Evolutionary conservation across 2,797 vertebrate genomes (phyloP).

Genomic region (Helicolenus hilgendorfi): DNA sequence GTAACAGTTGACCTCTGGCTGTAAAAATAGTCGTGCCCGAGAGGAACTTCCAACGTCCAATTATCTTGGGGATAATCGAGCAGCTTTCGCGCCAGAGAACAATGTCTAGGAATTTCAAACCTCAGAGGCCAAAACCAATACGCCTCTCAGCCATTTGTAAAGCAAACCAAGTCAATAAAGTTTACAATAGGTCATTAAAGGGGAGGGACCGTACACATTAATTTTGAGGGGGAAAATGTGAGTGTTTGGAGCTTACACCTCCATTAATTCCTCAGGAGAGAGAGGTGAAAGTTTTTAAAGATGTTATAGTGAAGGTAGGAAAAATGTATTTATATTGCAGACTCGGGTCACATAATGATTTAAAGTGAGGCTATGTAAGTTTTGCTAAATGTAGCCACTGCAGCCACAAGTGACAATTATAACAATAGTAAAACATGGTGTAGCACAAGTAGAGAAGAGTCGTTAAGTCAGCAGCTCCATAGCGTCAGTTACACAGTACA

Average conservation of each 20-base stretch:
- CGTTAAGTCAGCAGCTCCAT: background rate
- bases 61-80: conserved; percentile 52
- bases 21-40: conserved; percentile 26
- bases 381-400: background rate
- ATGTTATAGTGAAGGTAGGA: background rate
- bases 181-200: conserved; percentile 65
- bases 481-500: background rate
- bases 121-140: conserved; percentile 72
- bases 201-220: conserved; percentile 8
- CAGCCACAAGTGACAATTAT: background rate
- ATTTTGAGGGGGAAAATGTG: conserved; percentile 12
- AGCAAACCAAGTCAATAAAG: conserved; percentile 63
- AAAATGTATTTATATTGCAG: background rate
- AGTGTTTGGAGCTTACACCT: conserved; percentile 10
- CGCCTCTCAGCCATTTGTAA: conserved; percentile 47
- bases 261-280: background rate
- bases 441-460: background rate
- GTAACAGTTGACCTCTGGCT: conserved; percentile 40
- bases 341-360: background rate
- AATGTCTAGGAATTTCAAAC: conserved; percentile 53
- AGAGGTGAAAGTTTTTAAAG: background rate
- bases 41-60: conserved; percentile 37
- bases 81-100: conserved; percentile 44
- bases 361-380: background rate
- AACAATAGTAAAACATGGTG: background rate